Conservation (phyloP, 2,797 vertebrate genomes). For the Spinus olivaceus region DNA sequence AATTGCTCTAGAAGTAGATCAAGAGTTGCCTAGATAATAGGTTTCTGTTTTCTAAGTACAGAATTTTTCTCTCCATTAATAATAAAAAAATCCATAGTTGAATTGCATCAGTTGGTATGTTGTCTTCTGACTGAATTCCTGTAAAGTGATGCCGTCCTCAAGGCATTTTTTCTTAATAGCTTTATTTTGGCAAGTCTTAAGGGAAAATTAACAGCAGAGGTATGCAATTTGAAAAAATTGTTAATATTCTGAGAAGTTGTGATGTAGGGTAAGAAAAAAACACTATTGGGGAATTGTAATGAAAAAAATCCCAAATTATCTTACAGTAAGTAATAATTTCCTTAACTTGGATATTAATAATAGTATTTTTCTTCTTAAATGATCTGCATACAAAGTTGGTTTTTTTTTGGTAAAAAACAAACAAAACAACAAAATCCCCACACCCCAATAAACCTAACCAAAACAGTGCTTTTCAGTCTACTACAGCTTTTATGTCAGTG, state of each 20-base stretch:
- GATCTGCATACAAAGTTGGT: neutral
- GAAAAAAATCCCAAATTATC: neutral
- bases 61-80: neutral
- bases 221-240: neutral
- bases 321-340: neutral
- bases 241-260: neutral
- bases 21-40: neutral
- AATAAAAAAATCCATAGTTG: neutral
- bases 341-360: neutral
- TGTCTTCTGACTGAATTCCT: neutral
- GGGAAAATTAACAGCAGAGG: neutral
- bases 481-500: neutral
- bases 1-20: neutral
- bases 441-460: rapidly evolving
- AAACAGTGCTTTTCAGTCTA: neutral
- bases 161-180: neutral
- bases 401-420: neutral
- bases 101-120: neutral
- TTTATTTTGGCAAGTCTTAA: neutral
- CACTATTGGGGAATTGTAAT: neutral
- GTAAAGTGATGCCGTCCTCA: neutral
- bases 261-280: neutral
- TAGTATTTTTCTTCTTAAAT: neutral
- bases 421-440: neutral
- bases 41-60: neutral